These are phyloP conservation scores for Phaethon lepturus DNA, from an alignment of 2,113 vertebrate genomes.

Conservation along the genomic window DNA sequence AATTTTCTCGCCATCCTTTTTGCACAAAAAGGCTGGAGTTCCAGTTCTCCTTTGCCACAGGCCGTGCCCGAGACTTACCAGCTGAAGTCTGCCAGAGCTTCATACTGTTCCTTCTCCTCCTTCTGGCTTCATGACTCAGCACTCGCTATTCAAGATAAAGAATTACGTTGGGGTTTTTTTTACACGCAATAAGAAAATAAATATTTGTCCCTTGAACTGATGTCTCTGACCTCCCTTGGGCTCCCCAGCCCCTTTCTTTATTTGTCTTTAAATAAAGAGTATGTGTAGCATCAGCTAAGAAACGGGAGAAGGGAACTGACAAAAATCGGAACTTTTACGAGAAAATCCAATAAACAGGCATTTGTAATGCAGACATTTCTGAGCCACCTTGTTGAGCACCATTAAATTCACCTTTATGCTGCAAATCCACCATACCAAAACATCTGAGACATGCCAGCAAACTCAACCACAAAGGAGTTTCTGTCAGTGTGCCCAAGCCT, in stretches of 20 bases:
- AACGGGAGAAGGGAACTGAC: neutral
- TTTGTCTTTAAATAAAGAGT: neutral
- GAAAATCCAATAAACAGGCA: neutral
- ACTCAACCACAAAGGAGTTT: neutral
- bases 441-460: neutral
- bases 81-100: neutral
- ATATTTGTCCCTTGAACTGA: neutral
- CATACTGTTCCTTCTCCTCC: neutral
- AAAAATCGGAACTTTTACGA: neutral
- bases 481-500: neutral
- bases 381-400: neutral
- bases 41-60: neutral
- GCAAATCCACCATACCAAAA: neutral
- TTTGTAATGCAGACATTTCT: neutral
- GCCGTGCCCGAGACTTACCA: neutral
- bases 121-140: neutral
- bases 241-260: neutral
- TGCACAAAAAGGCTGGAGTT: neutral
- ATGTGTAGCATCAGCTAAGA: neutral
- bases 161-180: neutral
- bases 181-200: neutral
- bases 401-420: neutral
- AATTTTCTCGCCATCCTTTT: neutral
- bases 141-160: neutral
- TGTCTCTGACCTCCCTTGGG: neutral